phyloP scores from a whole-genome alignment of 2,113 vertebrate species.

The Oncorhynchus keta region DNA sequence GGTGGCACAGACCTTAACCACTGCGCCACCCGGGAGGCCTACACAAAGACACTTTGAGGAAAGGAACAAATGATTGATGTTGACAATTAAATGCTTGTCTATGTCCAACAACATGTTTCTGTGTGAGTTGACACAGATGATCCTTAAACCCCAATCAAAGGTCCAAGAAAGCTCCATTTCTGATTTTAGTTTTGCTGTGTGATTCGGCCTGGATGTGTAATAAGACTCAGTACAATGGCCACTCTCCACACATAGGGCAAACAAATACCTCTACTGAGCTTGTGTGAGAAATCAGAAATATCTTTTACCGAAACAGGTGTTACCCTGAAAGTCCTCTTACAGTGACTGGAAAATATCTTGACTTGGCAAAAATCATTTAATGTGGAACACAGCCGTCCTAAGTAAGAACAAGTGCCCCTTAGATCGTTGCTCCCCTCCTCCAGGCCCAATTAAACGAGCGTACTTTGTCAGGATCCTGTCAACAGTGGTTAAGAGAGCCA shows the following conservation, averaged over 20 bases:
- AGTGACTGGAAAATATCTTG: conserved; percentile 43
- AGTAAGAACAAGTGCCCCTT: conserved; percentile 35
- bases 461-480: conserved; percentile 38
- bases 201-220: neutral
- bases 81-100: neutral
- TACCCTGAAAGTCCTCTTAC: conserved; percentile 23
- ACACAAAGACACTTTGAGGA: too few relatives aligned
- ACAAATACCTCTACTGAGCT: neutral
- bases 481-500: conserved; percentile 15
- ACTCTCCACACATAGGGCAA: too few relatives aligned
- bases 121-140: neutral
- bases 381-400: conserved; percentile 35
- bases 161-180: neutral
- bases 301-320: conserved; percentile 29
- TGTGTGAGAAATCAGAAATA: neutral
- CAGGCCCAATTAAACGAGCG: conserved; percentile 8
- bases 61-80: neutral
- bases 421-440: conserved; percentile 25
- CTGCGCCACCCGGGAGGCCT: too few relatives aligned
- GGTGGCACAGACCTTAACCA: too few relatives aligned
- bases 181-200: neutral
- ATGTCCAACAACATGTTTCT: neutral
- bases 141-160: neutral
- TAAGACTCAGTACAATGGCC: neutral
- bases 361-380: conserved; percentile 29